Evolutionary conservation across 2,113 vertebrate species (phyloP).

Genomic region (Pseudopipra pipra): DNA sequence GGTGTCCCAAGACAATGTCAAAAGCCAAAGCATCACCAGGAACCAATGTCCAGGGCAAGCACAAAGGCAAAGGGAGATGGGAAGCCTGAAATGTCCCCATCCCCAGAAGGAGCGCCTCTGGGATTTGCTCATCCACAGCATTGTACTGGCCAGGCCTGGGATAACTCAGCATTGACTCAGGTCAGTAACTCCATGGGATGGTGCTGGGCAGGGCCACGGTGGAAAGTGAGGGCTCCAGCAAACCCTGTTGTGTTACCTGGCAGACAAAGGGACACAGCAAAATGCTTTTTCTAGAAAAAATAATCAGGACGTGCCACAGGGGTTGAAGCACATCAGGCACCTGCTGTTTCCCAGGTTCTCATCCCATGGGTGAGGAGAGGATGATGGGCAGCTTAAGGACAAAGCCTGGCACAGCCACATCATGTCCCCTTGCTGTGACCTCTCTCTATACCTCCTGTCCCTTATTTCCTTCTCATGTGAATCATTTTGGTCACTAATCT

Average conservation of each 20-base stretch:
- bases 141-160: rapidly evolving
- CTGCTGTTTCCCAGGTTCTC: rapidly evolving
- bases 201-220: rapidly evolving
- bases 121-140: neutral
- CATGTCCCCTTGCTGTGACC: neutral
- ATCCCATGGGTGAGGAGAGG: neutral
- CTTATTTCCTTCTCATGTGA: neutral
- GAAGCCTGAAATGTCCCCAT: neutral
- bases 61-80: neutral
- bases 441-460: neutral
- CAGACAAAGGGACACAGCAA: neutral
- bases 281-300: neutral
- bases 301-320: neutral
- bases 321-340: neutral
- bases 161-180: rapidly evolving
- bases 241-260: neutral
- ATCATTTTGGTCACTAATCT: neutral
- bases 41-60: neutral
- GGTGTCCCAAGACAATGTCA: neutral
- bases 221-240: neutral
- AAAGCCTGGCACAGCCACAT: neutral
- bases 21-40: neutral
- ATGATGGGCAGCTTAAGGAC: rapidly evolving
- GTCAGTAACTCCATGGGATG: rapidly evolving
- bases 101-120: neutral